Evolutionary conservation across 2,888 invertebrate genomes (phyloP).

Genomic region (Lingula anatina): DNA sequence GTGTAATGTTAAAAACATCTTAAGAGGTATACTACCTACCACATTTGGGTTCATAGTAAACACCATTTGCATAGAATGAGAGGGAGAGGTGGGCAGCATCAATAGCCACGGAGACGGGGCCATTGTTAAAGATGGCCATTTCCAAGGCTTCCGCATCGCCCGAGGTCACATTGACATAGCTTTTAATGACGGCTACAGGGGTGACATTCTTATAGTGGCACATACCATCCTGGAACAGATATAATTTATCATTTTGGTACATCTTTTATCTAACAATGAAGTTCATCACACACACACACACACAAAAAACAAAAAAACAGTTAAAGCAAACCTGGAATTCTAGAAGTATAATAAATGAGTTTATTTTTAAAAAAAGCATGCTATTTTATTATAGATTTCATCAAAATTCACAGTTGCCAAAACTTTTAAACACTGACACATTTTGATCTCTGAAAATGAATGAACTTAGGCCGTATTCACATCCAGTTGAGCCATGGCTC

Average conservation of each 20-base stretch:
- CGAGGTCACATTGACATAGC: constrained; percentile 84
- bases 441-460: constrained; percentile 57
- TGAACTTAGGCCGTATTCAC: too few relatives aligned
- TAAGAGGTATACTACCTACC: constrained; percentile 54
- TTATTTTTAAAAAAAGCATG: background rate
- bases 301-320: too few relatives aligned
- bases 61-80: constrained; percentile 89
- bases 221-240: constrained; percentile 73
- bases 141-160: constrained; percentile 69
- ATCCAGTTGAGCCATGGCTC: too few relatives aligned
- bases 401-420: background rate
- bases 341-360: too few relatives aligned
- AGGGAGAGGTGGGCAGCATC: constrained; percentile 79
- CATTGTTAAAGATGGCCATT: constrained; percentile 78
- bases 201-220: constrained; percentile 61
- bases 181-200: constrained; percentile 37
- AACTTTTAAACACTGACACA: background rate
- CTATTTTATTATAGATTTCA: background rate
- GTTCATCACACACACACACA: too few relatives aligned
- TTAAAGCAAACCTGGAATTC: too few relatives aligned
- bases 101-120: constrained; percentile 77
- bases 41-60: constrained; percentile 84
- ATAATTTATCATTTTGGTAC: background rate
- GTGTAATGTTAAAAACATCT: background rate
- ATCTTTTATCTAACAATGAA: background rate